Evolutionary conservation across 2,113 vertebrate genomes (phyloP).

Genomic region (Apodemus sylvaticus): DNA sequence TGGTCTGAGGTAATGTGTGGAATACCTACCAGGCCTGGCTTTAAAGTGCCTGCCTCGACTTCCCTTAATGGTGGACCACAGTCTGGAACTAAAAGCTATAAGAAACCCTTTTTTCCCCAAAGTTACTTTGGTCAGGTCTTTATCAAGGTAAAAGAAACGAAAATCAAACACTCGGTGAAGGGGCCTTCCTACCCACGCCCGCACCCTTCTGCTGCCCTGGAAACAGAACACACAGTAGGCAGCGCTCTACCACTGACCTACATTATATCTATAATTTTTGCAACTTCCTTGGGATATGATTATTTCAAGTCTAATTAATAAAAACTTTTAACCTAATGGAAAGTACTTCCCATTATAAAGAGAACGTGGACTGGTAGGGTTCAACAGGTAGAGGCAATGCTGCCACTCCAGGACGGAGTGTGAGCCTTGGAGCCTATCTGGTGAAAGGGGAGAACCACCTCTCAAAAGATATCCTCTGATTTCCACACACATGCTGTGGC

Average conservation of each 20-base stretch:
- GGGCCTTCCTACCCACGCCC: neutral
- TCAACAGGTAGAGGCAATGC: neutral
- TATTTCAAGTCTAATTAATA: conserved; percentile 31
- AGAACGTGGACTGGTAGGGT: neutral
- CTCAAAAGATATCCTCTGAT: neutral
- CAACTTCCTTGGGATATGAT: neutral
- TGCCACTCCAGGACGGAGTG: no score
- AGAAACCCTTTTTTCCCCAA: neutral
- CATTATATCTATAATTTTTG: neutral
- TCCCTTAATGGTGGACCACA: neutral
- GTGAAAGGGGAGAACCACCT: neutral
- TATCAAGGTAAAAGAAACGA: neutral
- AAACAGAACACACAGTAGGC: neutral
- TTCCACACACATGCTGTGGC: neutral
- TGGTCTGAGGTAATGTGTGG: neutral
- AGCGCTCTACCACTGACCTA: neutral
- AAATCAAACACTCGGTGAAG: neutral
- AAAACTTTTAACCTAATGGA: neutral
- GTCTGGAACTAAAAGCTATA: neutral
- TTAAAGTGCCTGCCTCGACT: neutral
- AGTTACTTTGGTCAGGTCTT: neutral
- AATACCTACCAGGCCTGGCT: neutral
- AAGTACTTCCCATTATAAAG: conserved; percentile 28
- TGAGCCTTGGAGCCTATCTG: neutral
- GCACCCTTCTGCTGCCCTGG: neutral